These are phyloP conservation scores for Xestia xanthographa DNA, from an alignment of 2,888 invertebrate species.

Conservation along the genomic window DNA sequence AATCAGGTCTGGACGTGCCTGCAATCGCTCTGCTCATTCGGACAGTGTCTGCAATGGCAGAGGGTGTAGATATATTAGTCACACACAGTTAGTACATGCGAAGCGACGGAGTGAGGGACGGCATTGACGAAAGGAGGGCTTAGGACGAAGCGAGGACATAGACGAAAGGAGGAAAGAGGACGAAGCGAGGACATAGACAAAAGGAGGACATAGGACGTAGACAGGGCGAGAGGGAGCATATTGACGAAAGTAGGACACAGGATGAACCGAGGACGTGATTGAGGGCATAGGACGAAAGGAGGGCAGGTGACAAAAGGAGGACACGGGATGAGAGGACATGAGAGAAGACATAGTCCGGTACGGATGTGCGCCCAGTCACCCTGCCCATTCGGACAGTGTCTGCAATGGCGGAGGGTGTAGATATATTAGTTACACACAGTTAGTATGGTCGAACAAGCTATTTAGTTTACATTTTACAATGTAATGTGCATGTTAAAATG, in stretches of 20 bases:
- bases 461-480: too few relatives aligned
- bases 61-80: too few relatives aligned
- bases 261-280: neutral
- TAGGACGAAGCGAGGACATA: neutral
- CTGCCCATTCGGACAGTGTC: neutral
- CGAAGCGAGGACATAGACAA: neutral
- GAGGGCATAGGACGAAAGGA: neutral
- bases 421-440: constrained; percentile 3
- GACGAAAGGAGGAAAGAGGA: neutral
- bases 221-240: neutral
- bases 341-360: neutral
- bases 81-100: too few relatives aligned
- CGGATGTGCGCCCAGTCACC: too few relatives aligned
- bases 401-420: neutral
- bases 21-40: too few relatives aligned
- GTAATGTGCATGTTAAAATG: too few relatives aligned
- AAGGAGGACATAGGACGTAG: neutral
- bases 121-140: neutral
- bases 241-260: neutral
- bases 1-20: too few relatives aligned
- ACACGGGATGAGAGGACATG: neutral
- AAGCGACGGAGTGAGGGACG: too few relatives aligned
- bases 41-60: too few relatives aligned
- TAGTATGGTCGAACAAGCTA: neutral
- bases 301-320: neutral